Base-by-base conservation (phyloP, 2,797 vertebrate species). In the Micrastur ruficollis region DNA sequence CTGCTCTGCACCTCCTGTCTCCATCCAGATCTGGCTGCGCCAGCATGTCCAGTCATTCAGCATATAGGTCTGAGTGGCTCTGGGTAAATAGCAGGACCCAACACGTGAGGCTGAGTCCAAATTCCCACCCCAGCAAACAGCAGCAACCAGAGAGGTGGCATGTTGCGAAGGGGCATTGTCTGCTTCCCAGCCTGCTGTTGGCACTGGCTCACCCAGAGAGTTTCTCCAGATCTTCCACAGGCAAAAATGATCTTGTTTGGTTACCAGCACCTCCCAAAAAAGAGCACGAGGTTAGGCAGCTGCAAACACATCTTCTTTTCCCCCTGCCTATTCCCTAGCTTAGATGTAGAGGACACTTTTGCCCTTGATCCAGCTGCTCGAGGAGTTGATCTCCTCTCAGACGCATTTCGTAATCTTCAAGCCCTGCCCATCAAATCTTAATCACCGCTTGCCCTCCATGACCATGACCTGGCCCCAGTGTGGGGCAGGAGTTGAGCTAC, bases 371-470 rank as follows among this genome's bases (percentile, higher is more conserved):
- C 74, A 75, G 34, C 19, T 89, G 38, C 74, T 53, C 0, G 0
- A 79, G 81, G 36, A 55, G 42, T 7, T 66, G 34, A 47, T 89
- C 50, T 86, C 65, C 59, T 94, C 72, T 71, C 72, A 83, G 47
- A 55, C 7, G 2, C 27, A 2, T 34, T 88, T 78, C 25, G 72
- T 83, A 8, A 25, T 25, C 31, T n/a, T 44, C 31, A 58, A 42
- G 40, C n/a, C 27, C 38, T 91, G 49, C 23, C 68, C 36, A 25
- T 62, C 55, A 67, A 19, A 47, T 34, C 66, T 29, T 81, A 18
- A 31, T 32, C 9, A 0, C 81, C 2, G 0, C n/a, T 66, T 1
- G 2, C 62, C 53, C 46, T 25, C 71, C 12, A 0, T 6, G 9
- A 66, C 53, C 9, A 0, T 73, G 50, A 31, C 29, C 25, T 2